Conservation (phyloP, 2,113 vertebrate species). For the Epinephelus cyanopodus region DNA sequence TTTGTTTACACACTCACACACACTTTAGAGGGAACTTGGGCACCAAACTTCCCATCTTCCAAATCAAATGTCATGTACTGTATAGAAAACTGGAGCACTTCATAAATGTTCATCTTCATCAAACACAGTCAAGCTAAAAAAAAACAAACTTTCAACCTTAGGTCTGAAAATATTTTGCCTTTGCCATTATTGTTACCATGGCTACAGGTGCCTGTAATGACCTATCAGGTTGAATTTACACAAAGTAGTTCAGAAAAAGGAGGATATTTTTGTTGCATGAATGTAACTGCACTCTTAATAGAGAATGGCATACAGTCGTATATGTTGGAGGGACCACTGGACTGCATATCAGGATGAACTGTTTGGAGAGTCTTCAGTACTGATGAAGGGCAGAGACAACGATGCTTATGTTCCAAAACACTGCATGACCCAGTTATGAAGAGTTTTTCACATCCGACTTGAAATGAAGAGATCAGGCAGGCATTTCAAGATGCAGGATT, state of each 20-base stretch:
- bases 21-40: conserved; percentile 1
- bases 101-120: neutral
- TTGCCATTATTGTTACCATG: conserved; percentile 37
- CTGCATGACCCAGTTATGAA: conserved; percentile 16
- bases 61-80: neutral
- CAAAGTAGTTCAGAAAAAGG: neutral
- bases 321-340: neutral
- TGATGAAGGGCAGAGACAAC: neutral
- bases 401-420: neutral
- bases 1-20: neutral
- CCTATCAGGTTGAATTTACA: conserved; percentile 43
- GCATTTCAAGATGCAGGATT: neutral
- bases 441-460: neutral
- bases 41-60: conserved; percentile 8
- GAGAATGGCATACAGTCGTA: neutral
- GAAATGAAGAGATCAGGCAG: conserved; percentile 17
- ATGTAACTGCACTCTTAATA: neutral
- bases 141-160: conserved; percentile 16
- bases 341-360: neutral
- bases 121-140: neutral
- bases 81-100: neutral
- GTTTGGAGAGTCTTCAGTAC: neutral
- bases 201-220: conserved; percentile 36
- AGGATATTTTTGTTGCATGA: conserved; percentile 1
- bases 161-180: conserved; percentile 23